These are phyloP conservation scores for Brachynemurus nebulosus DNA, from an alignment of 2,888 invertebrate species.

Conservation along the genomic window DNA sequence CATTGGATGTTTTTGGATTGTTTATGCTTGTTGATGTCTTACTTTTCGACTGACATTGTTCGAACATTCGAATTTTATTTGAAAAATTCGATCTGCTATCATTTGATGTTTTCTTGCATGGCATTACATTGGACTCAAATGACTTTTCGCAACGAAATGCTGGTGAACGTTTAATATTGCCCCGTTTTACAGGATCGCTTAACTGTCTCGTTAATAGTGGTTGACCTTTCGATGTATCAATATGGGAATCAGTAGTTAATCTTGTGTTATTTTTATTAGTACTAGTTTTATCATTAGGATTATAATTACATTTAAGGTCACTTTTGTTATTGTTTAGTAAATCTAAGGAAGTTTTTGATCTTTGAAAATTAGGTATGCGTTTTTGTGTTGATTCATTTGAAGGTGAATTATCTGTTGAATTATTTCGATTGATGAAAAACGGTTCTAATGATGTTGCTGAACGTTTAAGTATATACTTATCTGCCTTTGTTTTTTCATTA, in stretches of 20 bases:
- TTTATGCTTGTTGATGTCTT: neutral
- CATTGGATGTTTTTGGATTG: neutral
- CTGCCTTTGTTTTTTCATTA: neutral
- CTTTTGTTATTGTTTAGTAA: neutral
- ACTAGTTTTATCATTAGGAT: neutral
- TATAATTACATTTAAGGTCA: neutral
- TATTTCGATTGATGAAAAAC: neutral
- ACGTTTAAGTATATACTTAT: neutral
- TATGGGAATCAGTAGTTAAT: neutral
- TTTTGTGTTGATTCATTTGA: neutral
- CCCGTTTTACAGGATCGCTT: conserved; percentile 32
- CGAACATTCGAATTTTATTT: conserved; percentile 8
- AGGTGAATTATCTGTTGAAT: neutral
- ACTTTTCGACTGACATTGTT: conserved; percentile 17
- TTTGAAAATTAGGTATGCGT: neutral
- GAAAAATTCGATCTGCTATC: conserved; percentile 3
- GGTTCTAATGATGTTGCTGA: conserved; percentile 4
- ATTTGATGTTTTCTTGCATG: neutral
- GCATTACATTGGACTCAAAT: neutral
- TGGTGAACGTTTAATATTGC: conserved; percentile 38
- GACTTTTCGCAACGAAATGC: conserved; percentile 38
- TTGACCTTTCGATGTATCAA: neutral
- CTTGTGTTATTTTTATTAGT: too few relatives aligned
- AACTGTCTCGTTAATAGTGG: conserved; percentile 22
- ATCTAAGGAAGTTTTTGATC: conserved; percentile 3